Evolutionary conservation across 2,797 vertebrate genomes (phyloP).

Genomic region (Spondyliosoma cantharus): DNA sequence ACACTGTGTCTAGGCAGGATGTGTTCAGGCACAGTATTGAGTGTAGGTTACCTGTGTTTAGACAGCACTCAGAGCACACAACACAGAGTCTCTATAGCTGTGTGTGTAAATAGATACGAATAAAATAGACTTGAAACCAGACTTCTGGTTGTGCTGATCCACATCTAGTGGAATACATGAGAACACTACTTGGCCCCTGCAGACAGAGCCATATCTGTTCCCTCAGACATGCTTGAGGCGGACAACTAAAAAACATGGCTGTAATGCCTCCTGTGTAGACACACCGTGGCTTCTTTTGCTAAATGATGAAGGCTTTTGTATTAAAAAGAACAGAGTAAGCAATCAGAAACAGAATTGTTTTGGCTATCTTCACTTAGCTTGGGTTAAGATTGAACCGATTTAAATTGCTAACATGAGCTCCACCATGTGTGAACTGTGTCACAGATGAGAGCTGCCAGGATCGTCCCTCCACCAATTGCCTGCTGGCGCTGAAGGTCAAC

Average conservation of each 20-base stretch:
- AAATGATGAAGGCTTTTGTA: not conserved
- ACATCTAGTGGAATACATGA: too few relatives aligned
- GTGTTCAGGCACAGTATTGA: not conserved
- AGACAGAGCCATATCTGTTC: not conserved
- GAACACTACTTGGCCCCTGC: too few relatives aligned
- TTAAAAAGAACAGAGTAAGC: not conserved
- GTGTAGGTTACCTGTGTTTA: not conserved
- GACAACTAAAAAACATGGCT: not conserved
- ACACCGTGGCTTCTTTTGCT: not conserved
- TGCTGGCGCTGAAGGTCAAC: slow-evolving; percentile 96
- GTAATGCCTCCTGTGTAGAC: not conserved
- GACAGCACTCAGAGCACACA: too few relatives aligned
- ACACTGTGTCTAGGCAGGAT: not conserved
- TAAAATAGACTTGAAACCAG: not conserved
- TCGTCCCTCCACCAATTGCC: slow-evolving; percentile 94
- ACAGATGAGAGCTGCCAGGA: slow-evolving; percentile 98
- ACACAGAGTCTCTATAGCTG: not conserved
- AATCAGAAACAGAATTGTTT: not conserved
- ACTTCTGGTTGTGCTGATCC: not conserved
- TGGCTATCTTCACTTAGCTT: not conserved
- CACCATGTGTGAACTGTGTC: not conserved
- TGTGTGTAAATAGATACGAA: not conserved
- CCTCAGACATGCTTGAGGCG: not conserved
- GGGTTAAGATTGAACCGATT: too few relatives aligned
- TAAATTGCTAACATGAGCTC: not conserved